Evolutionary conservation across 2,113 vertebrate species (phyloP).

Genomic region (Apus apus): DNA sequence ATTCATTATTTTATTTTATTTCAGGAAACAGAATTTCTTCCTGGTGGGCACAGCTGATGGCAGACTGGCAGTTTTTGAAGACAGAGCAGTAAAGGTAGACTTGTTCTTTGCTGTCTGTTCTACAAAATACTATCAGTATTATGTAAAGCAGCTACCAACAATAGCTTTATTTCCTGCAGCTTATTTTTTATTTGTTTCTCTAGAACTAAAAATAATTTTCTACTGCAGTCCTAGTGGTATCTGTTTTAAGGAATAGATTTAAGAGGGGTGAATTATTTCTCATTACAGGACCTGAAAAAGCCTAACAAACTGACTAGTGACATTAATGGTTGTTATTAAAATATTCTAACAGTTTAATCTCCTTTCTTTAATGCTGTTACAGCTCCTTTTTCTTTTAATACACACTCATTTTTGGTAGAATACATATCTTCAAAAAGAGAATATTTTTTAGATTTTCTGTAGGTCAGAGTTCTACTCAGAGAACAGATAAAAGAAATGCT

Average conservation of each 20-base stretch:
- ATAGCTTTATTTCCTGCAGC: not conserved
- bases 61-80: conserved; percentile 87
- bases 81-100: conserved; percentile 87
- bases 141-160: not conserved
- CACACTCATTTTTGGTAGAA: not conserved
- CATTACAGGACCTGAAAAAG: not conserved
- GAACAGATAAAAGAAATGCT: not conserved
- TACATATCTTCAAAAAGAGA: not conserved
- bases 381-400: not conserved
- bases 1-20: conserved; percentile 53
- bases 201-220: not conserved
- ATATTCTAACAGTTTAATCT: not conserved
- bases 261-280: not conserved
- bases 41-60: conserved; percentile 93
- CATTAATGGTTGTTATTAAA: not conserved
- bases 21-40: conserved; percentile 88
- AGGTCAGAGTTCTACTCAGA: not conserved
- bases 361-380: not conserved
- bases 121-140: not conserved
- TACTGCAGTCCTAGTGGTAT: not conserved
- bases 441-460: not conserved
- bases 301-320: not conserved
- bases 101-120: not conserved
- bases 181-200: not conserved
- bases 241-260: not conserved